Conservation (phyloP, 2,888 invertebrate species). For the Imbricaverruca yamaguchii region DNA sequence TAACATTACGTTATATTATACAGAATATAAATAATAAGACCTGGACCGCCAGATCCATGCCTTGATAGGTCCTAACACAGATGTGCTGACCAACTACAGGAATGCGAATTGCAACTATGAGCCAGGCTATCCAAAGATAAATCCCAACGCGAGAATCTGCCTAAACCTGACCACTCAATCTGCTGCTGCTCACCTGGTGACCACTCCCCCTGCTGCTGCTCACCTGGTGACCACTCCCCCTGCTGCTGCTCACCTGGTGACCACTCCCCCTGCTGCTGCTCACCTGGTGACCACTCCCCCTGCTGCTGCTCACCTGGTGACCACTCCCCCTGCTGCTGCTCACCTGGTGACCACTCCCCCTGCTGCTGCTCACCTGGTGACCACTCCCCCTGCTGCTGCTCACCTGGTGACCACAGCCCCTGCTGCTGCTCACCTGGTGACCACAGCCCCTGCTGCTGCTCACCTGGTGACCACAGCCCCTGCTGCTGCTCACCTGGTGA, state of each 20-base stretch:
- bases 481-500: constrained; percentile 46
- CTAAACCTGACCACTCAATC: too few relatives aligned
- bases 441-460: constrained; percentile 46
- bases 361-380: constrained; percentile 46
- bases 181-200: constrained; percentile 40
- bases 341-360: constrained; percentile 46
- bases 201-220: constrained; percentile 46
- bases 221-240: constrained; percentile 46
- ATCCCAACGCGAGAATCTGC: too few relatives aligned
- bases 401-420: constrained; percentile 46
- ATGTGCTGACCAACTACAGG: too few relatives aligned
- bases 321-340: constrained; percentile 46
- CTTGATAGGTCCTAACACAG: too few relatives aligned
- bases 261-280: constrained; percentile 46
- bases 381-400: constrained; percentile 46
- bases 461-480: constrained; percentile 46
- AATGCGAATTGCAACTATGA: too few relatives aligned
- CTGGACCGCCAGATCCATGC: too few relatives aligned
- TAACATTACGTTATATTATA: too few relatives aligned
- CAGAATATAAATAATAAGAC: too few relatives aligned
- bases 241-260: constrained; percentile 46
- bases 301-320: constrained; percentile 46
- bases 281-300: constrained; percentile 46
- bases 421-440: constrained; percentile 46
- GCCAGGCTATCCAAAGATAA: too few relatives aligned